phyloP scores from a whole-genome alignment of 2,113 vertebrate species.

The Eptesicus fuscus region DNA sequence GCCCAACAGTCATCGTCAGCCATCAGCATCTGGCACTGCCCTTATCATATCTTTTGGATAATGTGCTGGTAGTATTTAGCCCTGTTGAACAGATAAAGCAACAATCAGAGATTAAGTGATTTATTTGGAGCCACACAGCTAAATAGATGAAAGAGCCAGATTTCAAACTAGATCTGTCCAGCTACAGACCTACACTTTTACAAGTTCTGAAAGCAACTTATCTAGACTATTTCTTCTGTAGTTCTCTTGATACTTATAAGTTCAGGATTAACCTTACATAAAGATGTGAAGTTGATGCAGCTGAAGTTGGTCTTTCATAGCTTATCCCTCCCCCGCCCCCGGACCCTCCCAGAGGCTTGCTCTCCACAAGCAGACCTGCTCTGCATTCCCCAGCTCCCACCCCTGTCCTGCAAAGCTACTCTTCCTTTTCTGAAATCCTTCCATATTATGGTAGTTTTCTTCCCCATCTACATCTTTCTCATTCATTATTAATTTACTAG shows the following conservation, averaged over 20 bases:
- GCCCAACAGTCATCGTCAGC: too few species aligned
- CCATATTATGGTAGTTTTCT: background rate
- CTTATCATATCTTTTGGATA: background rate
- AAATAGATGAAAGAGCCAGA: background rate
- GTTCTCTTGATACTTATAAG: background rate
- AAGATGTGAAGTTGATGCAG: background rate
- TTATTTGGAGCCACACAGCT: background rate
- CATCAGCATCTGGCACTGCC: fast-evolving
- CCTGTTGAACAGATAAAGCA: background rate
- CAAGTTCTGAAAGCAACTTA: background rate
- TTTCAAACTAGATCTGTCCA: background rate
- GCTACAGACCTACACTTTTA: background rate
- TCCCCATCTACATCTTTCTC: background rate
- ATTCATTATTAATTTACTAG: background rate
- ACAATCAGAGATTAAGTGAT: background rate
- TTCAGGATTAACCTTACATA: background rate
- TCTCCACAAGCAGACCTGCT: background rate
- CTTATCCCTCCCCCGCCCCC: background rate
- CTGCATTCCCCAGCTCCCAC: too few species aligned
- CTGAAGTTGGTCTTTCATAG: background rate
- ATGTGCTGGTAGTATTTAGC: background rate
- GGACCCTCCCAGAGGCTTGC: too few species aligned
- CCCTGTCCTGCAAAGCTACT: fast-evolving
- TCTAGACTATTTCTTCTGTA: background rate
- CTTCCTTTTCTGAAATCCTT: background rate